Percentiles rank a stretch among this genome's conserved stretches.
These are phyloP conservation scores for Pitta sordida DNA, from an alignment of 2,113 vertebrate genomes.

Conservation along the genomic window DNA sequence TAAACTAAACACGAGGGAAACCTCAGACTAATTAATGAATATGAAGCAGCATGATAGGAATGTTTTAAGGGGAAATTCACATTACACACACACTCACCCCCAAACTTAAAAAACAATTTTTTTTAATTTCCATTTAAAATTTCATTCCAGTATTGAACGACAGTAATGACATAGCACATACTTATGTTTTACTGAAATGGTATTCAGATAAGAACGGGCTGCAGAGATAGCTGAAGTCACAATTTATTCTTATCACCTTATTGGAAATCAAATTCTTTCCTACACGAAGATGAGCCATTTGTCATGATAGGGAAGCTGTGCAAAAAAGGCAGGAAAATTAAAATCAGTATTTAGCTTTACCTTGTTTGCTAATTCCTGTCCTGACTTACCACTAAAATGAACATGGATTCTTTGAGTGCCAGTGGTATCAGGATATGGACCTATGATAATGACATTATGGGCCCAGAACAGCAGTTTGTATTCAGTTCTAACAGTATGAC, in stretches of 20 bases:
- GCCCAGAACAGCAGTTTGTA: background rate
- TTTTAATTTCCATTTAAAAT: background rate
- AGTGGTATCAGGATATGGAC: background rate
- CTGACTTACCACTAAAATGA: conserved; percentile 20
- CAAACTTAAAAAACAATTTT: background rate
- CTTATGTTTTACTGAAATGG: background rate
- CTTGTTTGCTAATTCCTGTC: background rate
- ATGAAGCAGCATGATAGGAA: conserved; percentile 74
- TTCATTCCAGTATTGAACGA: background rate
- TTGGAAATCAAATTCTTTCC: background rate
- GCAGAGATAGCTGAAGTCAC: background rate
- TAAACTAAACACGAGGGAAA: conserved; percentile 83
- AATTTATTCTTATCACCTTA: background rate
- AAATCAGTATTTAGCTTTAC: conserved; percentile 1
- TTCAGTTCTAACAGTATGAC: background rate
- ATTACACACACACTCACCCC: background rate
- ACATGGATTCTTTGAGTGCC: background rate
- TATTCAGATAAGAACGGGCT: background rate
- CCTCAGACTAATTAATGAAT: conserved; percentile 87
- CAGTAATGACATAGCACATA: background rate
- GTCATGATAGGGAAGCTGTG: background rate
- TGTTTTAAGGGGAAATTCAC: conserved; percentile 56
- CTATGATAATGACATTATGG: background rate
- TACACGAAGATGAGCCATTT: background rate
- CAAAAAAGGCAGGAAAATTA: conserved; percentile 16